Conservation (phyloP, 2,113 vertebrate species). For the Enhydra lutris region DNA sequence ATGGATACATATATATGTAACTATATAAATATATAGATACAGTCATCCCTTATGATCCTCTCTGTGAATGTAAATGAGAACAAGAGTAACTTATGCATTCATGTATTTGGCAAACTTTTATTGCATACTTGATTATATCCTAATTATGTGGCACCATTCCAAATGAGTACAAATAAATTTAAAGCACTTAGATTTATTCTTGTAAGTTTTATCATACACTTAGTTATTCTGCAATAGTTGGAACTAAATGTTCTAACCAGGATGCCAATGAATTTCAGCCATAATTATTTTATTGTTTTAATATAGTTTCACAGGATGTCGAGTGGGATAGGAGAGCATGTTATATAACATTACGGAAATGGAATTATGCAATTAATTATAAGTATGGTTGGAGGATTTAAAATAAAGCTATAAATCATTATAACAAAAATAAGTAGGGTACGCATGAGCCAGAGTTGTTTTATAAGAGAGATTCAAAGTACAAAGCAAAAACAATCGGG, state of each 20-base stretch:
- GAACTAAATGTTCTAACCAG: conserved; percentile 12
- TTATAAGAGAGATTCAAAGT: neutral
- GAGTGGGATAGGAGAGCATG: neutral
- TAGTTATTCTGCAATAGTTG: neutral
- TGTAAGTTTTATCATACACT: neutral
- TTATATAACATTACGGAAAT: neutral
- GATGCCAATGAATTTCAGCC: neutral
- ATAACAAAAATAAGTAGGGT: neutral
- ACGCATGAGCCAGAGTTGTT: neutral
- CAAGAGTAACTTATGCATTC: neutral
- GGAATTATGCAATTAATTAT: neutral
- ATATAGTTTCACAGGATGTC: neutral
- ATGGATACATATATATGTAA: neutral
- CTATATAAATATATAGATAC: neutral
- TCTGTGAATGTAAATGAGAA: neutral
- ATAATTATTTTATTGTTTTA: neutral
- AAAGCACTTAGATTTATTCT: neutral
- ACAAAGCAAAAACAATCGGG: neutral
- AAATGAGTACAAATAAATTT: neutral
- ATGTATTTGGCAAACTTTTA: neutral
- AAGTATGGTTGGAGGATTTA: neutral
- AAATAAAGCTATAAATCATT: neutral
- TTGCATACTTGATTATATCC: neutral
- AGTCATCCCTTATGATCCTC: neutral
- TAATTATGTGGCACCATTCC: neutral